Percentiles rank a stretch among this genome's conserved stretches.
phyloP scores from a whole-genome alignment of 2,888 invertebrate species.

The Cheiracanthium punctorium region DNA sequence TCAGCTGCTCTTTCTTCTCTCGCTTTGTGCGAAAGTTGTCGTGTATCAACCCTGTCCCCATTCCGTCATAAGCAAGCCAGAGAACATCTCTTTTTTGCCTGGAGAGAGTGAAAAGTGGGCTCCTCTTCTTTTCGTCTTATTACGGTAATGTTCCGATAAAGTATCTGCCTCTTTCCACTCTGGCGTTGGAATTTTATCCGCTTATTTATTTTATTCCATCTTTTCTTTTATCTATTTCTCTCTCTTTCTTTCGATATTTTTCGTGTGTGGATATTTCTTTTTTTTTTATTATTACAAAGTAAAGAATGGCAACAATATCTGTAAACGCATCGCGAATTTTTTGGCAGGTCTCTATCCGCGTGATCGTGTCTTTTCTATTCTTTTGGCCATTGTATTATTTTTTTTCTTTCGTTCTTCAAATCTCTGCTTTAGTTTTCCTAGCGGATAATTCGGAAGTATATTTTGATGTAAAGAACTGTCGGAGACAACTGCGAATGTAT shows the following conservation, averaged over 20 bases:
- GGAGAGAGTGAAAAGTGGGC: conserved; percentile 3
- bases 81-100: conserved; percentile 44
- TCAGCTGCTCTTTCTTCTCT: conserved; percentile 33
- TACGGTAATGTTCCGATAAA: conserved; percentile 54
- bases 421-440: too few relatives aligned
- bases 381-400: neutral
- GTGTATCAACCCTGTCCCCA: conserved; percentile 63
- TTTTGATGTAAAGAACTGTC: too few relatives aligned
- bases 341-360: neutral
- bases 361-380: neutral
- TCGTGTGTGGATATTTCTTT: neutral
- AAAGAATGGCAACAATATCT: neutral
- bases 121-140: conserved; percentile 20
- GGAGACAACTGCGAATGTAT: too few relatives aligned
- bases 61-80: conserved; percentile 67
- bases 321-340: neutral
- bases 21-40: conserved; percentile 47
- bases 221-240: too few relatives aligned
- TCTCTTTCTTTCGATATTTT: neutral
- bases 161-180: conserved; percentile 1
- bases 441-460: too few relatives aligned
- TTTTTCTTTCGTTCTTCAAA: neutral
- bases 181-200: neutral
- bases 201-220: too few relatives aligned
- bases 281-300: conserved; percentile 6